Evolutionary conservation across 2,888 invertebrate species (phyloP), one percentile per base, ranked within the genome.

Genomic region (Pandemis corylana): DNA sequence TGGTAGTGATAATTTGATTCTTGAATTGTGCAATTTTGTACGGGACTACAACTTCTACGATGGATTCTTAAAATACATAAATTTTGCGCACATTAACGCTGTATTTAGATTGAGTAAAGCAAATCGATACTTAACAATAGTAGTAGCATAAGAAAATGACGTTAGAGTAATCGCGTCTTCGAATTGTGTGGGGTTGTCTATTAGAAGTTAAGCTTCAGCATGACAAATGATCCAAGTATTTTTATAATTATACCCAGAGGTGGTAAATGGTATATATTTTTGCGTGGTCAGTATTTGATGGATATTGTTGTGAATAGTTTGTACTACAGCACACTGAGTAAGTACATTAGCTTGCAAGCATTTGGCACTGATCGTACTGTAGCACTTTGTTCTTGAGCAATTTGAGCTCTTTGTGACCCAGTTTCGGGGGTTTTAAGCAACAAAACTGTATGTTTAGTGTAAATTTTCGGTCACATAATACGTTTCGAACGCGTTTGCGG

Each of bases 201-300:
- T 59, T 59, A 20, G 20, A 28, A n/a, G 59, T 59, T 28, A 59
- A 59, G 28, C 20, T 28, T 28, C 12, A 3, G 59, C 0, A 5
- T 59, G 59, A 28, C 5, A 59, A 28, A 59, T 15, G 59, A 59
- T 10, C 28, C 28, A 59, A 59, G 59, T 59, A 59, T 59, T 59
- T 59, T 59, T 59, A 59, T 59, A 59, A 59, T 12, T 5, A 59
- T 59, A 59, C 59, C 59, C 59, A 28, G 59, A 59, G 59, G 59
- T 10, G 59, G 59, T 59, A 28, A 59, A 59, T 28, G 28, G 59
- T 59, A 59, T 59, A 59, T 59, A 59, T 59, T 59, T 59, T 59
- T 59, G 59, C 28, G 28, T 59, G 59, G 59, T 28, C 5, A 3
- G 28, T 20, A 59, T 20, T 56, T 9, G 59, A 59, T 28, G 59